Base-by-base conservation (phyloP, 2,888 invertebrate genomes). In the Troglohyphantes excavatus region DNA sequence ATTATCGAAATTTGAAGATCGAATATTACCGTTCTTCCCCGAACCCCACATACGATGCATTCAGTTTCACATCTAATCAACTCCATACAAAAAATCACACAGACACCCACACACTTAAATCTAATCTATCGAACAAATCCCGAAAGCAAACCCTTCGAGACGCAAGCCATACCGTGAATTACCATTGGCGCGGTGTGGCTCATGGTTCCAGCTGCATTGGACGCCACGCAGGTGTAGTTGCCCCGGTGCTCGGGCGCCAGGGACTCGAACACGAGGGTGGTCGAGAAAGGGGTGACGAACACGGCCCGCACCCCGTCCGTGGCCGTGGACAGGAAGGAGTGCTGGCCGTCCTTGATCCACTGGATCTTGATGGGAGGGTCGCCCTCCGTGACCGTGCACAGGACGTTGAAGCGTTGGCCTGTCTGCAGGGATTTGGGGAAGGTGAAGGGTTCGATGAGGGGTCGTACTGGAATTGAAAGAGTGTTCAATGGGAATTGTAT, bases 381-480 rank as follows among this genome's bases (percentile, higher is more conserved):
- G 6, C 94, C 93, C 90, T 92, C 92, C 2, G 92, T 93, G 63
- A 94, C 93, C 78, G 93, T 93, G 92, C 94, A 94, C 72, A 94
- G 93, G 84, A 93, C 93, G 91, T 93, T 93, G 88, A 93, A 93
- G 82, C 94, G 92, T 91, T 93, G 93, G 53, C 94, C 94, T 86
- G 93, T 93, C 91, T 94, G 94, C 81, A 95, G 93, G 92, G 94
- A 94, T 29, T 90, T 90, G 0, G 92, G 91, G 59, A 92, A 92
- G n/a, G 73, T 67, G 63, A 92, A 92, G 26, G 92, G 91, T 19
- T 91, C 92, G 5, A 97, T 96, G 93, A 97, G 96, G 26, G 97
- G 97, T 19, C 97, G 97, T 94, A 95, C 96, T 95, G 93, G 93
- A 91, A 95, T n/a, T n/a, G n/a, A n/a, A n/a, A n/a, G n/a, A n/a